These are phyloP conservation scores for Spinus pinus DNA, from an alignment of 2,797 vertebrate genomes.

Conservation along the genomic window DNA sequence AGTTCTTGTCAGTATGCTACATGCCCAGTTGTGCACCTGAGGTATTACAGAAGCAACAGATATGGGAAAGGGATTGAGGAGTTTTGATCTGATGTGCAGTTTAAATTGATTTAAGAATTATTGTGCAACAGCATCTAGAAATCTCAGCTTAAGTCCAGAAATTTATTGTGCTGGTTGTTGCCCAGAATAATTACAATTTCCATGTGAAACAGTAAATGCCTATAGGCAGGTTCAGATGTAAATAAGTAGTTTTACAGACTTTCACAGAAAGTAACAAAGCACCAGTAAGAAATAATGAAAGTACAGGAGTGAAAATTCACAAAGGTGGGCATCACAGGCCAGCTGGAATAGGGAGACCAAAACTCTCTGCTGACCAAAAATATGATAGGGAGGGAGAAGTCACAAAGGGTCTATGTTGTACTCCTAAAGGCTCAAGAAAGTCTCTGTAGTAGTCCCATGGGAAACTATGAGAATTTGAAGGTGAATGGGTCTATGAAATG, in stretches of 20 bases:
- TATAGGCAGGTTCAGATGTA: not conserved
- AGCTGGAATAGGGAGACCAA: not conserved
- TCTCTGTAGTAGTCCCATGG: not conserved
- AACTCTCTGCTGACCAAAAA: not conserved
- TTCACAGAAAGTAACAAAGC: not conserved
- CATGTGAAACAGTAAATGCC: not conserved
- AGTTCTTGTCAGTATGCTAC: too few relatives aligned
- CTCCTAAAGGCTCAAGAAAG: not conserved
- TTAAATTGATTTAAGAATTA: not conserved
- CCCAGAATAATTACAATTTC: not conserved
- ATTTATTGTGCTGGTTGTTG: not conserved
- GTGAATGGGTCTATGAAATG: not conserved
- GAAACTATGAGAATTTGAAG: not conserved
- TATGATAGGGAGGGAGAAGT: fast-evolving
- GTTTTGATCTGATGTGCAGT: not conserved
- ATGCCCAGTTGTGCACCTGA: not conserved
- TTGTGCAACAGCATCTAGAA: not conserved
- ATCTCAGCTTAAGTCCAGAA: not conserved
- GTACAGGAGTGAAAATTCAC: not conserved
- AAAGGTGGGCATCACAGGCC: not conserved
- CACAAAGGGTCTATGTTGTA: not conserved
- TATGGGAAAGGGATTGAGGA: not conserved
- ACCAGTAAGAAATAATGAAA: not conserved
- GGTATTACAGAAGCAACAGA: not conserved
- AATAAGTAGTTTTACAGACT: not conserved